Evolutionary conservation across 2,888 invertebrate species (phyloP).

Genomic region (Trypoxylon attenuatum): DNA sequence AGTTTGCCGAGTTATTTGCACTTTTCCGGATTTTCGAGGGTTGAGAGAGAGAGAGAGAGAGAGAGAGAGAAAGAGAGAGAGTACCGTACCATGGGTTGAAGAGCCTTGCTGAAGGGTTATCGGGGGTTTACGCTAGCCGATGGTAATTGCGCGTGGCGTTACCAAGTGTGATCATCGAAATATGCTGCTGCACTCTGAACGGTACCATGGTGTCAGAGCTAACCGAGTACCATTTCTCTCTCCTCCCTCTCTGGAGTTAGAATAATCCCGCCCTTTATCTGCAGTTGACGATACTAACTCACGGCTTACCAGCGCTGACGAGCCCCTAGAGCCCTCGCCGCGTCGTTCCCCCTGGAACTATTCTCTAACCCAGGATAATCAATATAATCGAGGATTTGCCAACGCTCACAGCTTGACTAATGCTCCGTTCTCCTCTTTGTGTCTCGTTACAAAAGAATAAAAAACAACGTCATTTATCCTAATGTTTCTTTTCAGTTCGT

Average conservation of each 20-base stretch:
- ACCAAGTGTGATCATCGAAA: conserved; percentile 40
- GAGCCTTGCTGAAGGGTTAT: not conserved
- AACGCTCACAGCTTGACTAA: too few relatives aligned
- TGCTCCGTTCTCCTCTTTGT: too few relatives aligned
- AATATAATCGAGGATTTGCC: conserved; percentile 33
- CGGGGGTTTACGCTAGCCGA: not conserved
- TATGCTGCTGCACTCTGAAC: conserved; percentile 22
- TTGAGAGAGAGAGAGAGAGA: too few relatives aligned
- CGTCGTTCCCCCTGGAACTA: conserved; percentile 16
- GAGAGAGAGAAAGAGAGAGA: too few relatives aligned
- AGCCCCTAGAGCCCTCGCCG: conserved; percentile 38
- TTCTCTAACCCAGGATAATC: conserved; percentile 1
- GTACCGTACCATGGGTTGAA: too few relatives aligned
- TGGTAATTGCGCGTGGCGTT: too few relatives aligned
- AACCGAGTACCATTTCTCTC: conserved; percentile 33
- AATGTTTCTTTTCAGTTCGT: too few relatives aligned
- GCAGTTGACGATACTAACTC: conserved; percentile 51
- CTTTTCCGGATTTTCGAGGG: not conserved
- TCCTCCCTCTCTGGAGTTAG: conserved; percentile 58
- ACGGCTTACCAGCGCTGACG: conserved; percentile 53
- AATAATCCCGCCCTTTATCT: conserved; percentile 67
- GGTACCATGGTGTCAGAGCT: conserved; percentile 33
- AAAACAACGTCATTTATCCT: too few relatives aligned
- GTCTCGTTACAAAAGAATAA: too few relatives aligned
- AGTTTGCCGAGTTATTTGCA: too few relatives aligned